Evolutionary conservation across 2,888 invertebrate species (phyloP), one percentile per base, ranked within the genome.

Genomic region (Tanytarsus gracilentus): DNA sequence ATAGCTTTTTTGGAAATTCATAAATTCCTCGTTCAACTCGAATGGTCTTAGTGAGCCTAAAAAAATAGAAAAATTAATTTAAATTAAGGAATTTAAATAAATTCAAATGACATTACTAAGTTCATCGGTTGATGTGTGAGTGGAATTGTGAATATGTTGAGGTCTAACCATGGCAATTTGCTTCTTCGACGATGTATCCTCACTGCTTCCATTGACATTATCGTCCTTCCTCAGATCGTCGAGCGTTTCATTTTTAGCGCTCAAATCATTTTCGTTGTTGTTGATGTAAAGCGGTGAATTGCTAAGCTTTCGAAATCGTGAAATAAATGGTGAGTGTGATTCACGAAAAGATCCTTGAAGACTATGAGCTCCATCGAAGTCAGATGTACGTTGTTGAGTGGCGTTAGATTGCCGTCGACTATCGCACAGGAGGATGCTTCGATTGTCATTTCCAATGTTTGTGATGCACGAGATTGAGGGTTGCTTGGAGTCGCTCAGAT

Each of bases 401-500:
- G 83, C 27, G 83, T 79, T 80, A n/a, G 83, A 83, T 66, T 84
- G 84, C 18, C 84, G 77, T 14, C 85, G 73, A 65, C 83, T 83
- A 4, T 78, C 78, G 1, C 76, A 52, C 5, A 61, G 18, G n/a
- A n/a, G 8, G 7, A 61, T 61, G 14, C 51, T 61, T 51, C 51
- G 30, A 25, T 52, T 61, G 23, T 61, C 51, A 18, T 36, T 61
- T 63, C 72, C 71, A 63, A 72, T 74, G 63, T 76, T 78, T 50
- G 77, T 73, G 63, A 76, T 79, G 66, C 84, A 85, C 70, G 84
- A 79, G 40, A 88, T 74, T 4, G 88, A 88, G 0, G 88, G 82
- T 66, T 88, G 88, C 49, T 89, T 77, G 0, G 88, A 88, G 65
- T 88, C 88, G n/a, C 78, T 76, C 59, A 85, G 81, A 62, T 88